phyloP scores from a whole-genome alignment of 2,113 vertebrate species.

The Xyrauchen texanus region DNA sequence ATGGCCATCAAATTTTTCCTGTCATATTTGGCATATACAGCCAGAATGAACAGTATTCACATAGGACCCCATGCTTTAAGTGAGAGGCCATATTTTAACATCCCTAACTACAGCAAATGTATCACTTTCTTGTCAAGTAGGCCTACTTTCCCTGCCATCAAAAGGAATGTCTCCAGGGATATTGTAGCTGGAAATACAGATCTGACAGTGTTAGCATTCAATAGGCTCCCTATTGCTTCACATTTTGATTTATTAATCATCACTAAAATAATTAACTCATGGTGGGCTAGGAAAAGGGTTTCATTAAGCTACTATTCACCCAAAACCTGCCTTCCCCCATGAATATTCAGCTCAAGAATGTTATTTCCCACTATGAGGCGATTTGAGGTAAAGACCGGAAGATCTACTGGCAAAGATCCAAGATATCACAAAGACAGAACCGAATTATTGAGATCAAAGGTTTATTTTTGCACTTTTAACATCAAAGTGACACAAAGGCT shows the following conservation, averaged over 20 bases:
- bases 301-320: background rate
- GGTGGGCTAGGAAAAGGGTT: too few species aligned
- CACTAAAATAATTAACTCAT: background rate
- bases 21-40: background rate
- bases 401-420: background rate
- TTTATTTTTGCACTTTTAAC: background rate
- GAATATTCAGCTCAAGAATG: constrained; percentile 2
- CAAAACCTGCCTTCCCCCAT: background rate
- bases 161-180: constrained; percentile 13
- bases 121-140: constrained; percentile 10
- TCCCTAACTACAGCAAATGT: background rate
- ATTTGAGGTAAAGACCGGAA: background rate
- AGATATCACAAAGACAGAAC: background rate
- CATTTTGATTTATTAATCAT: constrained; percentile 28
- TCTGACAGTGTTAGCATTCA: constrained; percentile 19
- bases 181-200: background rate
- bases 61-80: background rate
- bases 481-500: background rate
- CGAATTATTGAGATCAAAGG: background rate
- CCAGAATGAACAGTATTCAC: background rate
- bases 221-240: constrained; percentile 12
- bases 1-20: background rate
- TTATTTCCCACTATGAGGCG: background rate
- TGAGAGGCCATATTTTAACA: too few species aligned
- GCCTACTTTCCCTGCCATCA: constrained; percentile 23